These are phyloP conservation scores for Pithys albifrons DNA, from an alignment of 2,113 vertebrate genomes.

Conservation along the genomic window DNA sequence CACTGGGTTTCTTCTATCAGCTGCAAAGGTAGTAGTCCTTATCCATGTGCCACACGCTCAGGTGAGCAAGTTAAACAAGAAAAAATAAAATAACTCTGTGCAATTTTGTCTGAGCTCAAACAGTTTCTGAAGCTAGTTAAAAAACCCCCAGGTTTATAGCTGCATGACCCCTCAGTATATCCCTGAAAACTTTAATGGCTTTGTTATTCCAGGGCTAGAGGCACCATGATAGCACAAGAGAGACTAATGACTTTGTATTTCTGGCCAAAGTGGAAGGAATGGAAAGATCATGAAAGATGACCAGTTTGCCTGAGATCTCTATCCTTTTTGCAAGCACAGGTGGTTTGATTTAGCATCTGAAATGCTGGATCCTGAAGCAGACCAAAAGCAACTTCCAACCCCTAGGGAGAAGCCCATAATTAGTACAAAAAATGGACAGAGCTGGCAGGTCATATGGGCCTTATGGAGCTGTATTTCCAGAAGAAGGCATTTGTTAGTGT, in stretches of 20 bases:
- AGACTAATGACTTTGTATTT: neutral
- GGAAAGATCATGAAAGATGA: conserved; percentile 27
- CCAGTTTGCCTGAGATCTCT: conserved; percentile 29
- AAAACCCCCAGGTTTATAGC: neutral
- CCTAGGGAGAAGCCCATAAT: neutral
- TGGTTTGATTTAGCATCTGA: conserved; percentile 51
- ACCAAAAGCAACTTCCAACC: neutral
- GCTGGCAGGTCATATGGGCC: neutral
- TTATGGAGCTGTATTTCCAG: neutral
- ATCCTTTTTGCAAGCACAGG: conserved; percentile 22
- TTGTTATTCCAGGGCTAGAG: neutral
- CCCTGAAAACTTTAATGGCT: neutral
- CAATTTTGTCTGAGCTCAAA: neutral
- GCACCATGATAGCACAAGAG: neutral
- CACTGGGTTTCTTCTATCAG: neutral
- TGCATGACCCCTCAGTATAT: neutral
- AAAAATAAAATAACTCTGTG: neutral
- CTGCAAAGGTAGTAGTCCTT: neutral
- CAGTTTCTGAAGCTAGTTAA: neutral
- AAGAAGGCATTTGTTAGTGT: neutral
- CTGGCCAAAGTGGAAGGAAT: neutral
- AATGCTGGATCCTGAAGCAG: neutral
- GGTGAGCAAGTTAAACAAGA: neutral
- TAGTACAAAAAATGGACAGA: neutral
- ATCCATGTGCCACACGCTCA: neutral